Conservation (phyloP, 1,140 invertebrate genomes). For the Macrocentrus cingulum region DNA sequence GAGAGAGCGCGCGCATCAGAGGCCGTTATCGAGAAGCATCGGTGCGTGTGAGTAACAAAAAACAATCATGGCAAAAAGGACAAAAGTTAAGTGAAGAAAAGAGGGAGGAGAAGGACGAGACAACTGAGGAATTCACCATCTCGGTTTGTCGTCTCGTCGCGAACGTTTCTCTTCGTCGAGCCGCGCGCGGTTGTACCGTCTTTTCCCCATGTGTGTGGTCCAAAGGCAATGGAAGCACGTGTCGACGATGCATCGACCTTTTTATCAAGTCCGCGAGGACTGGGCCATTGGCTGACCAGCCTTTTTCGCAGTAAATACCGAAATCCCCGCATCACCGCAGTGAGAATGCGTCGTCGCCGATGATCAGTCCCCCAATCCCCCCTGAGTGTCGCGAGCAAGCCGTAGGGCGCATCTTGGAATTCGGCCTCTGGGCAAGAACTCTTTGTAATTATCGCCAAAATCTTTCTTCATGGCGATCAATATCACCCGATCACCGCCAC, state of each 20-base stretch:
- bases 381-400: not conserved
- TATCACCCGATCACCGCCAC: slow-evolving; percentile 24
- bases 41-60: not conserved
- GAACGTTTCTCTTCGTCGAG: not conserved
- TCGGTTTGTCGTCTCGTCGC: slow-evolving; percentile 28
- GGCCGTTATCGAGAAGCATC: not conserved
- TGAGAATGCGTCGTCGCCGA: slow-evolving; percentile 4
- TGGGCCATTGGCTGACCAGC: slow-evolving; percentile 11
- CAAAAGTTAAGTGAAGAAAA: not conserved
- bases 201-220: slow-evolving; percentile 47
- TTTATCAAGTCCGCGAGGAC: slow-evolving; percentile 33
- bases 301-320: slow-evolving; percentile 42
- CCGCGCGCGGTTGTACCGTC: no score
- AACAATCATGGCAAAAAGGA: not conserved
- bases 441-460: slow-evolving; percentile 31
- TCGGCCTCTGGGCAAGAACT: slow-evolving; percentile 29
- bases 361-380: not conserved
- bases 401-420: slow-evolving; percentile 22
- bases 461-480: slow-evolving; percentile 4
- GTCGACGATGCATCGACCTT: slow-evolving; percentile 38
- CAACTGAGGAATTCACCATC: slow-evolving; percentile 19
- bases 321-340: slow-evolving; percentile 25
- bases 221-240: slow-evolving; percentile 36
- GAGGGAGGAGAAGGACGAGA: not conserved
- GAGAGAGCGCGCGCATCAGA: not conserved